Percentiles rank a stretch among this genome's conserved stretches.
Evolutionary conservation across 2,888 invertebrate species (phyloP).

Genomic region (Clanis bilineata): DNA sequence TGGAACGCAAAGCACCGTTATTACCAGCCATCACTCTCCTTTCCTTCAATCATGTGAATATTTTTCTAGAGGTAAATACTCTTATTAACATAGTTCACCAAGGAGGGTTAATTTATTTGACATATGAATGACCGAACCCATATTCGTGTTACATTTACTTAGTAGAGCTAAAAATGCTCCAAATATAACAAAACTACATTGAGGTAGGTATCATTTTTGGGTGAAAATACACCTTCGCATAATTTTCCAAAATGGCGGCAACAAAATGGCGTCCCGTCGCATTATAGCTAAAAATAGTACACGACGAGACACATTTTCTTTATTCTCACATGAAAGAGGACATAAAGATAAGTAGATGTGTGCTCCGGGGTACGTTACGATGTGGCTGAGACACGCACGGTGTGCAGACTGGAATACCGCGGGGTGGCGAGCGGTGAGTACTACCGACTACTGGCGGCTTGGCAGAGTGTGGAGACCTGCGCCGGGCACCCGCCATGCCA

Average conservation of each 20-base stretch:
- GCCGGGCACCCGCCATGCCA: too few species aligned
- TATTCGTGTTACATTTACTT: neutral
- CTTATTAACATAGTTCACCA: too few species aligned
- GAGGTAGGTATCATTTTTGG: neutral
- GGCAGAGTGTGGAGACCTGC: too few species aligned
- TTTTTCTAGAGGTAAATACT: too few species aligned
- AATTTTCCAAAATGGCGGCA: slow-evolving; percentile 7
- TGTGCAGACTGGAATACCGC: too few species aligned
- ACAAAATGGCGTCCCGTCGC: slow-evolving; percentile 10
- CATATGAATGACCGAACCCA: too few species aligned
- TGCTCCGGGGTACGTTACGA: slow-evolving; percentile 6
- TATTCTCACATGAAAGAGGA: slow-evolving; percentile 12
- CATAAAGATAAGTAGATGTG: slow-evolving; percentile 13
- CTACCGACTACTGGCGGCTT: too few species aligned
- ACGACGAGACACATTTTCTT: slow-evolving; percentile 10
- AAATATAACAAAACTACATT: neutral
- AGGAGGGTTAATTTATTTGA: too few species aligned
- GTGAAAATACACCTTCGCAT: neutral
- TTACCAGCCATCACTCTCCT: too few species aligned
- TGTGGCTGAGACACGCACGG: slow-evolving; percentile 12
- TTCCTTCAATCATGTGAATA: too few species aligned
- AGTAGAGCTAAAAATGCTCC: neutral
- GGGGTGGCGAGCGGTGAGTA: too few species aligned
- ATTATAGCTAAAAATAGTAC: slow-evolving; percentile 9
- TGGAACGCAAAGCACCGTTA: too few species aligned